Evolutionary conservation across 2,888 invertebrate genomes (phyloP).

Genomic region (Microplitis manilae): DNA sequence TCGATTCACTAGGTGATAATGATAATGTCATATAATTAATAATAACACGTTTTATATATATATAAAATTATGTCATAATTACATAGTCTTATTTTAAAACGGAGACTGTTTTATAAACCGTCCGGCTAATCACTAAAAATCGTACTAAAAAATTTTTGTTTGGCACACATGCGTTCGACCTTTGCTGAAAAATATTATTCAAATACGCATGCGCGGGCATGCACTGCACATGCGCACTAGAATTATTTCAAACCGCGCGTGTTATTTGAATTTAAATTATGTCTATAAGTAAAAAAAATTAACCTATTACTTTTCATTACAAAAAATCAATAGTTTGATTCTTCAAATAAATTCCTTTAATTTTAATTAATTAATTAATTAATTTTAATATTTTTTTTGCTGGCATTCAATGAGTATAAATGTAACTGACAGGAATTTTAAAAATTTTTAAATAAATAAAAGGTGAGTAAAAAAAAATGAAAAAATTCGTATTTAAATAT

Average conservation of each 20-base stretch:
- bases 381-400: too few relatives aligned
- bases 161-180: conserved; percentile 55
- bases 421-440: too few relatives aligned
- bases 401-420: too few relatives aligned
- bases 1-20: neutral
- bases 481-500: too few relatives aligned
- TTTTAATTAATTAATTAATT: too few relatives aligned
- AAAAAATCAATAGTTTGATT: too few relatives aligned
- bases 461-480: too few relatives aligned
- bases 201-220: conserved; percentile 29
- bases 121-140: conserved; percentile 54
- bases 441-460: too few relatives aligned
- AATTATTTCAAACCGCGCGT: neutral
- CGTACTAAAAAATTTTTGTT: conserved; percentile 55
- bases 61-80: conserved; percentile 46
- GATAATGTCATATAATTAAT: neutral
- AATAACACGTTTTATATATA: neutral
- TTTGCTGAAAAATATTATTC: conserved; percentile 52
- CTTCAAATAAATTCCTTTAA: too few relatives aligned
- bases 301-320: too few relatives aligned
- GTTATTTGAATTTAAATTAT: neutral
- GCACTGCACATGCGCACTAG: conserved; percentile 8
- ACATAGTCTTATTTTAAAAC: conserved; percentile 45
- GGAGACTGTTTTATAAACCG: conserved; percentile 48
- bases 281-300: neutral